Evolutionary conservation across 1,140 invertebrate species (phyloP), one percentile per base, ranked within the genome.

Genomic region (Heliconius himera): DNA sequence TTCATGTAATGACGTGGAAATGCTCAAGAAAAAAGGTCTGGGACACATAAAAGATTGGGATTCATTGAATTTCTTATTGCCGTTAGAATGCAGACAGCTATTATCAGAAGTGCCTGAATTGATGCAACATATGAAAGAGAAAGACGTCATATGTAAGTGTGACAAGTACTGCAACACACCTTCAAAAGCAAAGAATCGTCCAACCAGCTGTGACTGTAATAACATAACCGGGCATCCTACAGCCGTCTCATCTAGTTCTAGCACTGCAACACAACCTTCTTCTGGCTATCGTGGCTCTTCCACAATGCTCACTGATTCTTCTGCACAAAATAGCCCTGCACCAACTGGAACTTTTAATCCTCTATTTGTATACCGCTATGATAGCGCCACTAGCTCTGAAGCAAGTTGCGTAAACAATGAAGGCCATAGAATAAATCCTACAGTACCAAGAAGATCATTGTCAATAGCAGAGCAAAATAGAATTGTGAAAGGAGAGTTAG

Each of bases 31-130:
- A 84, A 96, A 97, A 88, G 97, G 97, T 79, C 96, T 98, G 80
- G 96, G 96, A 33, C 97, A 98, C 86, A 96, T 99, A 13, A 96
- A 96, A 86, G 98, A 99, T 89, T 99, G 98, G 98, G 97, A 98
- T 87, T 98, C 98, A 1, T 94, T 99, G 51, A 98, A 97, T 79
- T 97, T 98, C 74, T 94, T 99, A 26, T 90, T 99, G 60, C 98
- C 98, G 0, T 94, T 95, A 74, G 98, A 99, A 89, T 98, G 98
- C 88, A 96, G 96, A 78, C 95, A 96, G 82, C 95, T 97, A 71
- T 88, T 98, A 75, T 95, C 97, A 76, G 97, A 98, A 90, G 95
- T 98, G 83, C 97, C 97, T 16, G 97, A 98, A 95, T 87, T 97
- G 41, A 95, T 96, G 56, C 95, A 95, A 83, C 95, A 96, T 84